Conservation (phyloP, 2,113 vertebrate genomes). For the Taxidea taxus region DNA sequence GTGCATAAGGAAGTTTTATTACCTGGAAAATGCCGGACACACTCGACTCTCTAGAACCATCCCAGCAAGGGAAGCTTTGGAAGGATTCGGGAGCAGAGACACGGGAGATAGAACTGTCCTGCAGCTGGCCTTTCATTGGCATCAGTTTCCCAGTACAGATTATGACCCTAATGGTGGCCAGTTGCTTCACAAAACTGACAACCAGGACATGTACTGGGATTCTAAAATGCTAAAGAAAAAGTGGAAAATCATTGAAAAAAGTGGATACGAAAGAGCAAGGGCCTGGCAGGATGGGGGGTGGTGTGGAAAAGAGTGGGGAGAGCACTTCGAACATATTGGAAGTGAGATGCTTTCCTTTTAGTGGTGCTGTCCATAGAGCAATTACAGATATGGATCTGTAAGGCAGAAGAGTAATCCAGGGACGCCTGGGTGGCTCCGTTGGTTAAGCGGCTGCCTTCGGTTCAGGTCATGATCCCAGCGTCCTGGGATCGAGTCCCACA, state of each 20-base stretch:
- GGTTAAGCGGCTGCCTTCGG: no score
- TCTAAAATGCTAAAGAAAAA: neutral
- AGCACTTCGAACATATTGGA: neutral
- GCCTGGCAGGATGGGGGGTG: rapidly evolving
- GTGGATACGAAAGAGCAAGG: neutral
- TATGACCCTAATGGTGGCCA: neutral
- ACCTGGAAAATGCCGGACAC: neutral
- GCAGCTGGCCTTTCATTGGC: neutral
- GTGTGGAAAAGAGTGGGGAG: neutral
- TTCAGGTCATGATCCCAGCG: no score
- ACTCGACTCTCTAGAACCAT: neutral
- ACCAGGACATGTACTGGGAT: neutral
- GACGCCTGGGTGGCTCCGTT: no score
- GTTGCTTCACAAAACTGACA: neutral
- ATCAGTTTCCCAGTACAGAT: neutral
- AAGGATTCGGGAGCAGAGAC: neutral
- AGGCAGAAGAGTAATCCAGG: neutral
- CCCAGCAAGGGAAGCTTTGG: neutral
- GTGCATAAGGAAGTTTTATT: neutral
- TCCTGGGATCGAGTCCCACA: no score
- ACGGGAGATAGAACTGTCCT: neutral
- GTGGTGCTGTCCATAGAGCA: neutral
- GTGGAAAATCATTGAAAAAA: neutral
- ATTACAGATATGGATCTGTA: neutral
- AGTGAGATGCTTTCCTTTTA: neutral